These are phyloP conservation scores for Argentina silus DNA, from an alignment of 2,797 vertebrate species.

Conservation along the genomic window DNA sequence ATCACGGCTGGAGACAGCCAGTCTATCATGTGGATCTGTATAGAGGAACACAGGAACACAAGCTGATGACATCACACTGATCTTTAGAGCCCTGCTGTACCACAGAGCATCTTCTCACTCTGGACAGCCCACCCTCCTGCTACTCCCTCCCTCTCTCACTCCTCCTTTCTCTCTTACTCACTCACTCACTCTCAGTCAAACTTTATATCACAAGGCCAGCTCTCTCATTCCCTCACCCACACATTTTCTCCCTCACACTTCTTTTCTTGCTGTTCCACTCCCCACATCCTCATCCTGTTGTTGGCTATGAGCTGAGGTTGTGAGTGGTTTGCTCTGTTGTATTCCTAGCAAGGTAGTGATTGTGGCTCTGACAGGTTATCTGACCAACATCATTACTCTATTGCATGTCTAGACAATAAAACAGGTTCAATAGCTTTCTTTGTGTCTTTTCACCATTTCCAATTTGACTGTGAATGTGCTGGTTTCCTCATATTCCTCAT, in stretches of 20 bases:
- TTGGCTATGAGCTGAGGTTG: too few species aligned
- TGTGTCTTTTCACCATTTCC: constrained; percentile 60
- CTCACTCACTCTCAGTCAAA: background rate
- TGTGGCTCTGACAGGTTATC: background rate
- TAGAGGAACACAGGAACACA: constrained; percentile 27
- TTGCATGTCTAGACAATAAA: constrained; percentile 41
- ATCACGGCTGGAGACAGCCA: constrained; percentile 64
- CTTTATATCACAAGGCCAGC: background rate
- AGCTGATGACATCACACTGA: constrained; percentile 42
- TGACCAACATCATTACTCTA: background rate
- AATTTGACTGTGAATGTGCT: constrained; percentile 59
- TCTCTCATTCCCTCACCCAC: background rate
- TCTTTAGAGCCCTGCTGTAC: constrained; percentile 54
- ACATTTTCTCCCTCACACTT: background rate
- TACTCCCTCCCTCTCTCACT: background rate
- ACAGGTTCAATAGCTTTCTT: constrained; percentile 51
- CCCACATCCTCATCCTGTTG: background rate
- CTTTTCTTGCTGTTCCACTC: background rate
- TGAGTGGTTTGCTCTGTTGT: too few species aligned
- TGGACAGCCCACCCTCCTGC: constrained; percentile 44
- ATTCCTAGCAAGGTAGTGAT: too few species aligned
- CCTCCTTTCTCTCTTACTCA: background rate
- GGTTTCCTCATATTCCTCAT: constrained; percentile 52
- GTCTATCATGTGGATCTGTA: constrained; percentile 53
- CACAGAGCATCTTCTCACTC: constrained; percentile 39